Evolutionary conservation across 2,888 invertebrate species (phyloP).

Genomic region (Syrphus vitripennis): DNA sequence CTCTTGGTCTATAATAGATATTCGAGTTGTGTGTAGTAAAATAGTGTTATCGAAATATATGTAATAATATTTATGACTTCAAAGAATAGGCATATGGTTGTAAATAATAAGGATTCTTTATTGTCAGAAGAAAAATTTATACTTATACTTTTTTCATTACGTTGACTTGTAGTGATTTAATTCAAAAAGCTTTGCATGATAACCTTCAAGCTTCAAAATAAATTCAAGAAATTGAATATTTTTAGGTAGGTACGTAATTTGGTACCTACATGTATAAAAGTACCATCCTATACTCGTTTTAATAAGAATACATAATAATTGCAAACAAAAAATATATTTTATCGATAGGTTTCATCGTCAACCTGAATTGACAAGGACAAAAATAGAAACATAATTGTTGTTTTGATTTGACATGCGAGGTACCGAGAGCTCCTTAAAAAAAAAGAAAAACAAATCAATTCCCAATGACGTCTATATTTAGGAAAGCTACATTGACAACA

Average conservation of each 20-base stretch:
- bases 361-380: slow-evolving; percentile 11
- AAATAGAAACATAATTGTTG: slow-evolving; percentile 7
- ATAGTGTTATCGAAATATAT: neutral
- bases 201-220: neutral
- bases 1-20: neutral
- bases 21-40: no score
- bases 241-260: neutral
- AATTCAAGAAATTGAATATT: neutral
- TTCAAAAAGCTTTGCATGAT: slow-evolving; percentile 8
- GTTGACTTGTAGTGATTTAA: neutral
- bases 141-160: neutral
- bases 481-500: no score
- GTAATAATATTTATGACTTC: neutral
- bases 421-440: neutral
- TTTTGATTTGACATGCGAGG: slow-evolving; percentile 47
- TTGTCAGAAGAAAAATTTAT: neutral
- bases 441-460: slow-evolving; percentile 14
- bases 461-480: neutral
- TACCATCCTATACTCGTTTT: neutral
- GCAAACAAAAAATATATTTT: slow-evolving; percentile 56
- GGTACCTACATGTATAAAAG: no score
- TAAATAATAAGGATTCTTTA: slow-evolving; percentile 1
- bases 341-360: slow-evolving; percentile 43
- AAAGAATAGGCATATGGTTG: neutral
- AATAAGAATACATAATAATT: neutral